These are phyloP conservation scores for Enteromius thamalakanensis DNA, from an alignment of 2,797 vertebrate genomes.

Conservation along the genomic window DNA sequence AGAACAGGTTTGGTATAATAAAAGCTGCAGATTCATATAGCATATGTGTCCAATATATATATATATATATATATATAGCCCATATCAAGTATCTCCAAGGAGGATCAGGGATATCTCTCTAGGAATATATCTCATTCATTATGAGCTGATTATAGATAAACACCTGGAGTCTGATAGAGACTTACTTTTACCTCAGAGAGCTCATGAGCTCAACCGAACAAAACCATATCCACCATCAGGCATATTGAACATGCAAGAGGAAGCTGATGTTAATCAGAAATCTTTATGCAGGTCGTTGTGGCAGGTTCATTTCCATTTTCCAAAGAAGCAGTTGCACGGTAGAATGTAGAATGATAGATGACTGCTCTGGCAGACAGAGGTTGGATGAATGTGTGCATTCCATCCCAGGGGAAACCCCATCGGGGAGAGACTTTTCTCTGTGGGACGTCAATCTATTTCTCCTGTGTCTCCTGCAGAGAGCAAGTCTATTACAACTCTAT, in stretches of 20 bases:
- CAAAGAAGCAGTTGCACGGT: conserved; percentile 49
- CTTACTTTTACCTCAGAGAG: conserved; percentile 25
- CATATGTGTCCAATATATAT: conserved; percentile 19
- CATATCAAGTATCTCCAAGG: conserved; percentile 24
- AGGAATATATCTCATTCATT: conserved; percentile 32
- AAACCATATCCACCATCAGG: conserved; percentile 29
- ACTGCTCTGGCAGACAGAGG: conserved; percentile 59
- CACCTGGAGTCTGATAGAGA: conserved; percentile 29
- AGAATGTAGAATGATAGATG: conserved; percentile 68
- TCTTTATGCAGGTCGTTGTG: conserved; percentile 40
- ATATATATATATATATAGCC: too few species aligned
- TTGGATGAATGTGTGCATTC: conserved; percentile 56
- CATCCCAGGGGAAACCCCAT: conserved; percentile 58
- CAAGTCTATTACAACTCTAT: conserved; percentile 78
- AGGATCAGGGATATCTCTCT: conserved; percentile 20
- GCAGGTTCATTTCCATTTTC: conserved; percentile 43
- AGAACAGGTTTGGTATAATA: conserved; percentile 9
- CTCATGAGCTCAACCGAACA: conserved; percentile 27
- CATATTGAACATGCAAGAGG: conserved; percentile 31
- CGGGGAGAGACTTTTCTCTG: conserved; percentile 67
- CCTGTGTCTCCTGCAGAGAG: conserved; percentile 64
- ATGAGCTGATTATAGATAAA: conserved; percentile 48
- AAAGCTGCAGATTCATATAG: not conserved
- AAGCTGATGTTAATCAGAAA: conserved; percentile 48
- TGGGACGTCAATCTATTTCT: conserved; percentile 73